Evolutionary conservation across 2,888 invertebrate genomes (phyloP).

Genomic region (Euzophera pinguis): DNA sequence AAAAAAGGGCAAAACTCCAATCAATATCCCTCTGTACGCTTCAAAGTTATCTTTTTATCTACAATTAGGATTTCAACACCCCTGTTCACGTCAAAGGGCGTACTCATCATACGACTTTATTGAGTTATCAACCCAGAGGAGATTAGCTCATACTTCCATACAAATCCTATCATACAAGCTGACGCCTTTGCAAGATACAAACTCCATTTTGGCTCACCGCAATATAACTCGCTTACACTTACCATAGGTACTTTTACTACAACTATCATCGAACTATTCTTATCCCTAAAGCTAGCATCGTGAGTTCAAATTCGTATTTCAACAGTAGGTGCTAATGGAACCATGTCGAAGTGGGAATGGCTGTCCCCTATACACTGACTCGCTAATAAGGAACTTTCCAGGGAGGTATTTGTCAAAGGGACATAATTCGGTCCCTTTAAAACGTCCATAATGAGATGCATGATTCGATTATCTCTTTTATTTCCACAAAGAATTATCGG

Average conservation of each 20-base stretch:
- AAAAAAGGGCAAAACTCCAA: conserved; percentile 30
- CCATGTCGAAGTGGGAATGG: conserved; percentile 34
- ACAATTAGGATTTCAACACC: conserved; percentile 78
- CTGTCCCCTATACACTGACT: conserved; percentile 54
- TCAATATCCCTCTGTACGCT: conserved; percentile 46
- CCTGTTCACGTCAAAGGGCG: conserved; percentile 71
- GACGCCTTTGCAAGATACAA: conserved; percentile 77
- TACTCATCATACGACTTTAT: conserved; percentile 74
- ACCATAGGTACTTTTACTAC: conserved; percentile 30
- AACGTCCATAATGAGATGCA: conserved; percentile 71
- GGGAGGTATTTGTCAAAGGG: conserved; percentile 73
- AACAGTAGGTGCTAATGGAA: conserved; percentile 25
- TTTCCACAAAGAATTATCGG: conserved; percentile 13
- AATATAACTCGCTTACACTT: conserved; percentile 44
- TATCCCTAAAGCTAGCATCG: conserved; percentile 18
- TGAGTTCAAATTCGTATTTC: conserved; percentile 23
- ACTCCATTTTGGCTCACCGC: conserved; percentile 75
- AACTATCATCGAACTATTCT: conserved; percentile 19
- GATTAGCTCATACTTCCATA: conserved; percentile 80
- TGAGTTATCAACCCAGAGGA: conserved; percentile 76
- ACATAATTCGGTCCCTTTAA: conserved; percentile 69
- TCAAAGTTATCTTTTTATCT: conserved; percentile 78
- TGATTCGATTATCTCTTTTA: conserved; percentile 58
- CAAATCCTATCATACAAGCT: conserved; percentile 80
- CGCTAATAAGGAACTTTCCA: conserved; percentile 65